These are phyloP conservation scores for Pammene fasciana DNA, from an alignment of 2,888 invertebrate species.

Conservation along the genomic window DNA sequence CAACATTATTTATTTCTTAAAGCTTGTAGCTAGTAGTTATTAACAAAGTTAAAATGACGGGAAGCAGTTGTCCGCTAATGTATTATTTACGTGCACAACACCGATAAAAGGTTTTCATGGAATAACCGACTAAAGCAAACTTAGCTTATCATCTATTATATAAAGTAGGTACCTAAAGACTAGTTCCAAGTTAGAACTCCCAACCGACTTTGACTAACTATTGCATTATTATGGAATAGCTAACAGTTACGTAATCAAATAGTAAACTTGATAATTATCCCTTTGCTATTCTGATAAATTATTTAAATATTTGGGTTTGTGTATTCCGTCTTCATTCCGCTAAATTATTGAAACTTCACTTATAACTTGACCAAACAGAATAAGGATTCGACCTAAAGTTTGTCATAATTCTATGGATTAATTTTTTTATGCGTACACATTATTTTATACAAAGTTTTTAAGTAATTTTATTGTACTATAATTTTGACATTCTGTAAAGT, in stretches of 20 bases:
- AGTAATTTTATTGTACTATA: no score
- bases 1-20: slow-evolving; percentile 12
- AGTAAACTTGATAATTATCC: slow-evolving; percentile 11
- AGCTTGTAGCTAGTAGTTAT: slow-evolving; percentile 9
- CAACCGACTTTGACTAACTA: slow-evolving; percentile 13
- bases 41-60: slow-evolving; percentile 18
- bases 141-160: neutral
- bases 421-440: neutral
- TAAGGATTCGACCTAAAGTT: neutral
- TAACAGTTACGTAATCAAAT: slow-evolving; percentile 9
- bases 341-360: neutral
- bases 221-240: slow-evolving; percentile 1
- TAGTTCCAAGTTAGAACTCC: no score
- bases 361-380: neutral
- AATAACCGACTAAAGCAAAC: slow-evolving; percentile 21
- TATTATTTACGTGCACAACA: slow-evolving; percentile 31
- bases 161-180: slow-evolving; percentile 2
- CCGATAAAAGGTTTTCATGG: slow-evolving; percentile 21
- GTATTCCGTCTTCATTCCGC: neutral
- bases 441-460: no score
- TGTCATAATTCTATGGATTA: neutral
- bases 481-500: no score
- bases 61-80: slow-evolving; percentile 32
- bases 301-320: neutral
- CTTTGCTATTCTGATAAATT: slow-evolving; percentile 19